Conservation (phyloP, 2,113 vertebrate genomes). For the Leptosomus discolor region DNA sequence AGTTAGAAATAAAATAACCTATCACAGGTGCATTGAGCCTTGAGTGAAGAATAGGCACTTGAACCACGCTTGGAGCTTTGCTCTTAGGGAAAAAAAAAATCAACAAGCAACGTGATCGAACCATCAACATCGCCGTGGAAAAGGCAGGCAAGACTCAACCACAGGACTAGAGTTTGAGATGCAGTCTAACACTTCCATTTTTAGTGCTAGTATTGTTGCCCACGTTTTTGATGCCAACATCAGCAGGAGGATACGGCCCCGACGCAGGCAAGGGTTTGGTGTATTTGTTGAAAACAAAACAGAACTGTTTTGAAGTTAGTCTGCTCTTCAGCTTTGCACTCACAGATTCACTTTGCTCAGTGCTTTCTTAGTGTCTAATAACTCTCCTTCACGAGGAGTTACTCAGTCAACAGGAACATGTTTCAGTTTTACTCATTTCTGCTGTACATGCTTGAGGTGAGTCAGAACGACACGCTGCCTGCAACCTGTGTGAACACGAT, state of each 20-base stretch:
- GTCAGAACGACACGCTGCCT: neutral
- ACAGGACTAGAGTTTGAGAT: neutral
- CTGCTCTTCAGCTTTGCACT: neutral
- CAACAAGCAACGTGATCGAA: rapidly evolving
- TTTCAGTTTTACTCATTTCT: neutral
- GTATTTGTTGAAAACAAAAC: neutral
- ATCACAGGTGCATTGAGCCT: neutral
- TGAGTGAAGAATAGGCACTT: neutral
- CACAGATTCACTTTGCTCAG: neutral
- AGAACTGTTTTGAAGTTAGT: neutral
- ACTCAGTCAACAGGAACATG: neutral
- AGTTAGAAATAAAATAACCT: neutral
- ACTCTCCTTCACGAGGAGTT: neutral
- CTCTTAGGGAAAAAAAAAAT: neutral
- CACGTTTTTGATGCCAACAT: neutral
- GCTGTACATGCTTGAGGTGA: neutral
- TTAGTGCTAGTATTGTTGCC: neutral
- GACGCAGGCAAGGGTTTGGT: neutral
- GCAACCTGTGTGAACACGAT: neutral
- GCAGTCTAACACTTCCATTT: neutral
- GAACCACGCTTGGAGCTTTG: neutral
- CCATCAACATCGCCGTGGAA: rapidly evolving
- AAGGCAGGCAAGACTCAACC: neutral
- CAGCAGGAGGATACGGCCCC: neutral
- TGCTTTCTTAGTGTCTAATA: neutral